Evolutionary conservation across 2,888 invertebrate species (phyloP), one percentile per base, ranked within the genome.

Genomic region (Brenthis hecate): DNA sequence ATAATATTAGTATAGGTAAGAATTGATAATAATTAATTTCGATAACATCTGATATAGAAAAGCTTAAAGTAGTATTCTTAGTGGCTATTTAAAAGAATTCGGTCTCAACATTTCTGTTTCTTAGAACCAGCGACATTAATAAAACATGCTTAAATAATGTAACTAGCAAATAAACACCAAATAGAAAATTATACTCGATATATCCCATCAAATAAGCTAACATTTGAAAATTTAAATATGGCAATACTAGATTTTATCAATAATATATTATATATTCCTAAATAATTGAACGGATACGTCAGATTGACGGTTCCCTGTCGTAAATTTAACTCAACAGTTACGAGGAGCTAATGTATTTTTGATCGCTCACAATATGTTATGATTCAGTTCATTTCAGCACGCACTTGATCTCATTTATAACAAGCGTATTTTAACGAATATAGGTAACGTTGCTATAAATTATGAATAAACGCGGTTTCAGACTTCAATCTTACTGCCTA

Each of bases 351-450:
- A 67, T 65, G 57, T 65, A 43, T 56, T 50, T 65, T 50, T 66
- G 70, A 68, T 72, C 36, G 65, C 51, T 71, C 62, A 68, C 71
- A 68, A 62, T 53, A 53, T 62, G 43, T 36, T 23, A 36, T 36
- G 53, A 53, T 62, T 36, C 53, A 53, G 53, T 62, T 53, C 16
- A 51, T 62, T 62, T 62, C 53, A 62, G 43, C 23, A 54, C 53
- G 36, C 36, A 54, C 53, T 62, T 62, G 62, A 54, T 62, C 53
- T 19, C 62, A 23, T 62, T 62, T 62, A 43, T 14, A n/a, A 14
- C 6, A 5, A n/a, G 28, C 28, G 32, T 48, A 61, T 13, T 61
- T 51, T 60, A 50, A 57, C 57, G 43, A 47, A 58, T 51, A 32
- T 16, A 16, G 6, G 51, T 28, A 57, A 6, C 3, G 43, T 47